Conservation (phyloP, 1,140 invertebrate genomes). For the Ips nitidus region DNA sequence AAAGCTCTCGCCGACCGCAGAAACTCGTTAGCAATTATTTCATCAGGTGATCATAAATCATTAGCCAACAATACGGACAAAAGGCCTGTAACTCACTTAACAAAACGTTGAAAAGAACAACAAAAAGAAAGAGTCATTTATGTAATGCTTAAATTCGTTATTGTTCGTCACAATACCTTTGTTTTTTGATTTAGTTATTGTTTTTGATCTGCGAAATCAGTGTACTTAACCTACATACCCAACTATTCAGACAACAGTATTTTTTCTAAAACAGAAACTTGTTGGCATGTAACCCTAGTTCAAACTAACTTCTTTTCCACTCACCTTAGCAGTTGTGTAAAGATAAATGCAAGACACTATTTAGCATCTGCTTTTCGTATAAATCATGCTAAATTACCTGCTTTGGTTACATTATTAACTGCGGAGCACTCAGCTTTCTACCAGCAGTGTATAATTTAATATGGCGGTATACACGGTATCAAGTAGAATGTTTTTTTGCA, state of each 20-base stretch:
- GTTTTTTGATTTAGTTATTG: no score
- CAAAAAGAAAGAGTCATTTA: constrained; percentile 15
- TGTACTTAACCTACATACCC: background rate
- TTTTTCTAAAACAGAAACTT: background rate
- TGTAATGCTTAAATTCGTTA: constrained; percentile 16
- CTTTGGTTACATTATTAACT: constrained; percentile 7
- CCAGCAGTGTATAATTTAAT: background rate
- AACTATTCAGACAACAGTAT: background rate
- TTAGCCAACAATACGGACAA: constrained; percentile 19
- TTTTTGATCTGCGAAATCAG: no score
- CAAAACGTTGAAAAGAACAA: constrained; percentile 12
- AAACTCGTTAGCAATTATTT: constrained; percentile 24
- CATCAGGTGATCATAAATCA: constrained; percentile 25
- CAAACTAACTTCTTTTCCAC: no score
- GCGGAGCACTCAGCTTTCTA: background rate
- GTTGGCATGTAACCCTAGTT: background rate
- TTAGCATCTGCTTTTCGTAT: constrained; percentile 2
- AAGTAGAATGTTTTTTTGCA: no score
- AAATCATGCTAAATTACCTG: constrained; percentile 9
- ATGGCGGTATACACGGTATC: background rate
- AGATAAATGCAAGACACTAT: constrained; percentile 4
- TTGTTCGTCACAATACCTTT: constrained; percentile 11
- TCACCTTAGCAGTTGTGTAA: background rate
- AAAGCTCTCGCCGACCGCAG: constrained; percentile 6
- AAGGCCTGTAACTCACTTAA: constrained; percentile 19